Percentiles rank a stretch among this genome's conserved stretches.
Conservation (phyloP, 1,140 invertebrate genomes). For the Popillia japonica region DNA sequence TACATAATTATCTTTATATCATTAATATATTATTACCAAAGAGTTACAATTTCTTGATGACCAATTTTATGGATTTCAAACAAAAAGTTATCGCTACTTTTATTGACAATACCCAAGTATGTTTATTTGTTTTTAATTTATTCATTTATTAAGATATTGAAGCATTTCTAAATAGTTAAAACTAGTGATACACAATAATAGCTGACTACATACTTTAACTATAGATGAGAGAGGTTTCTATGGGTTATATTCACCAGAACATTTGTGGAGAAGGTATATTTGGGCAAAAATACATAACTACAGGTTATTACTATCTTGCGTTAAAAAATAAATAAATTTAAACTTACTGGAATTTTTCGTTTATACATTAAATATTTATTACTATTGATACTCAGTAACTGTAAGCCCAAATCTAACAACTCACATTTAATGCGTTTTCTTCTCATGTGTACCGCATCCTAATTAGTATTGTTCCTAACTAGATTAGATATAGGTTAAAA, state of each 20-base stretch:
- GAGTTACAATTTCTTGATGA: too few relatives aligned
- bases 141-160: constrained; percentile 2
- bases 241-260: background rate
- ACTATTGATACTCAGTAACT: constrained; percentile 21
- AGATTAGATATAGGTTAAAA: constrained; percentile 32
- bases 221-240: constrained; percentile 17
- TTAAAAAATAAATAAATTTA: constrained; percentile 38
- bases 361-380: background rate
- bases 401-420: constrained; percentile 30
- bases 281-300: constrained; percentile 31
- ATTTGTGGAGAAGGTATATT: constrained; percentile 29
- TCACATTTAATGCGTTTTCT: constrained; percentile 7
- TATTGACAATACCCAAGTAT: constrained; percentile 16
- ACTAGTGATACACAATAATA: constrained; percentile 36
- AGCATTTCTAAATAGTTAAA: constrained; percentile 28
- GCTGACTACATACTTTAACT: constrained; percentile 31
- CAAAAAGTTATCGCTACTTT: background rate
- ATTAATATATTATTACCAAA: too few relatives aligned
- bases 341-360: constrained; percentile 35
- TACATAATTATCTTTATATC: too few relatives aligned
- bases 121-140: background rate
- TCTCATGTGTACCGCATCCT: constrained; percentile 22
- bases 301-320: background rate
- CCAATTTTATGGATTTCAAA: too few relatives aligned
- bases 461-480: constrained; percentile 31